Base-by-base conservation (phyloP, 2,113 vertebrate species). In the Gobiocypris rarus region DNA sequence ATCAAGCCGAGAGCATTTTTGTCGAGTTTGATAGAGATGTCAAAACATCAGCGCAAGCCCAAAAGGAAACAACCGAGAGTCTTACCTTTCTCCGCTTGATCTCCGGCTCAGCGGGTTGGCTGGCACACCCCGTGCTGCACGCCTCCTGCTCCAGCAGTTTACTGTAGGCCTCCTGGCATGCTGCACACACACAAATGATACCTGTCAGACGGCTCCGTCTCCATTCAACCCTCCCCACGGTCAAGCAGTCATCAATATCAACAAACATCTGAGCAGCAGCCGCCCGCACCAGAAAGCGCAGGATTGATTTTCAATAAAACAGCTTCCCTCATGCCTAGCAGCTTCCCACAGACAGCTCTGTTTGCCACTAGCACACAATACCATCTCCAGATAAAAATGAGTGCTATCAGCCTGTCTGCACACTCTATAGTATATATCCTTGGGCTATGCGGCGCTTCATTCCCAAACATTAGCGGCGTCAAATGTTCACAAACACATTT, bases 121-220 rank as follows among this genome's bases (percentile, higher is more conserved):
- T 96, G 90, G 90, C 93, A 91, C 98, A 99, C 73, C 98, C 97
- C 0, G 93, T 95, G 67, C 92, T 90, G 59, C 98, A 99, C 61
- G 96, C 96, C 9, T 94, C 93, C 91, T 97, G 97, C 89, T 99
- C 97, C 38, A 93, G 89, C 0, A 92, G 90, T 65, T 94, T 94
- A 71, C 93, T 87, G n/a, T 99, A 99, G 41, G 97, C 98, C 91
- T 99, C 97, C 31, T 95, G 86, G 3, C 98, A 99, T 0, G 98
- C 98, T 99, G 90, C 0, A 89, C 56, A 88, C 10, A 83, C 75
- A 82, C 17, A 85, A 17, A 75, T 38, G 3, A 41, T 79, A 84
- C 52, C 65, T 80, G 65, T 80, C 75, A 69, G 38, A 10, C 74
- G 67, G 38, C 31, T 59, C 75, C 83, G 28, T 84, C 38, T 59